phyloP scores from a whole-genome alignment of 1,140 invertebrate species.

The Harlomillsia oculata region DNA sequence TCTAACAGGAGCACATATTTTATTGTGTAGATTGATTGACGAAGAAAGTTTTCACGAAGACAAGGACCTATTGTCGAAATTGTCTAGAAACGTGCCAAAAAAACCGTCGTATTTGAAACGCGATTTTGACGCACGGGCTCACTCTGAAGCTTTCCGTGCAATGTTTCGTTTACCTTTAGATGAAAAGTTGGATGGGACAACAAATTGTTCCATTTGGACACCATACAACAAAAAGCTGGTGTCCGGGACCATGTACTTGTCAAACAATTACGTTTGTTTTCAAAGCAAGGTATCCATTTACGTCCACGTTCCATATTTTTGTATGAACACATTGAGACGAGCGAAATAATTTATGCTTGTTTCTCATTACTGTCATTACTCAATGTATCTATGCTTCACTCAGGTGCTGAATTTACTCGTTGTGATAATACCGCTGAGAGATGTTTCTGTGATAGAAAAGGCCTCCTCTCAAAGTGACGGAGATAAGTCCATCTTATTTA shows the following conservation, averaged over 20 bases:
- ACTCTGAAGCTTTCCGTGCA: slow-evolving; percentile 71
- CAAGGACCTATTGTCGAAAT: slow-evolving; percentile 65
- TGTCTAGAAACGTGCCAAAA: slow-evolving; percentile 74
- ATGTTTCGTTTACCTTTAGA: slow-evolving; percentile 72
- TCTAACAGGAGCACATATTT: neutral
- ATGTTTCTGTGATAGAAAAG: slow-evolving; percentile 62
- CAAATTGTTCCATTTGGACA: slow-evolving; percentile 84
- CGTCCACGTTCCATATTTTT: too few relatives aligned
- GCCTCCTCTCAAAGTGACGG: slow-evolving; percentile 48
- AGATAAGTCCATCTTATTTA: slow-evolving; percentile 77
- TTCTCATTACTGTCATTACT: neutral
- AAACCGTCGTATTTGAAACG: slow-evolving; percentile 80
- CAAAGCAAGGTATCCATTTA: slow-evolving; percentile 66
- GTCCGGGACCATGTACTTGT: slow-evolving; percentile 82
- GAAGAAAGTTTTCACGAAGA: slow-evolving; percentile 80
- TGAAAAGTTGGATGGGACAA: slow-evolving; percentile 85
- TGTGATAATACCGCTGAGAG: slow-evolving; percentile 77
- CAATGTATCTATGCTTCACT: slow-evolving; percentile 15
- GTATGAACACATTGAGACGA: neutral
- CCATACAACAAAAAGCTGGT: slow-evolving; percentile 87
- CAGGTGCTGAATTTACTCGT: slow-evolving; percentile 75
- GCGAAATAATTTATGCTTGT: slow-evolving; percentile 1
- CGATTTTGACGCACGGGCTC: slow-evolving; percentile 85
- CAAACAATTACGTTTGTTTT: slow-evolving; percentile 92
- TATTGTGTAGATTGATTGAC: slow-evolving; percentile 58